Evolutionary conservation across 1,140 invertebrate genomes (phyloP).

Genomic region (Reticulitermes speratus): DNA sequence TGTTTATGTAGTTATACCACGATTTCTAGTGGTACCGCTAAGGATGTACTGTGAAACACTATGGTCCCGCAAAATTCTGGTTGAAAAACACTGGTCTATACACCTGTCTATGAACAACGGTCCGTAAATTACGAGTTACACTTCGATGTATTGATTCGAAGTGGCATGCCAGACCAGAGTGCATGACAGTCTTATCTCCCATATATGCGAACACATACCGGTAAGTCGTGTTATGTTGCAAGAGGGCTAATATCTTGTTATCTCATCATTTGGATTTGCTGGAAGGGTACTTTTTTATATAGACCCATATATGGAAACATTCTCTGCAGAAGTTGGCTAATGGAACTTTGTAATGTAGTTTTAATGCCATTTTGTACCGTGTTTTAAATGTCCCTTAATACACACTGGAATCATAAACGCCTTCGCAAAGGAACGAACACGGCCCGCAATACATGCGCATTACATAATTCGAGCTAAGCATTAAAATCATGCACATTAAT

Average conservation of each 20-base stretch:
- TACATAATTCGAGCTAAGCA: not conserved
- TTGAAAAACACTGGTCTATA: too few relatives aligned
- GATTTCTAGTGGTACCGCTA: too few relatives aligned
- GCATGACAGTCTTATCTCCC: not conserved
- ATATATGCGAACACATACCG: not conserved
- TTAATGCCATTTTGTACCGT: not conserved
- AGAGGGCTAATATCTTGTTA: not conserved
- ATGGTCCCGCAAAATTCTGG: too few relatives aligned
- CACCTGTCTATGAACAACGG: too few relatives aligned
- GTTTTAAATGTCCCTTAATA: not conserved
- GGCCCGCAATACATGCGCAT: not conserved
- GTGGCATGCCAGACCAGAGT: too few relatives aligned
- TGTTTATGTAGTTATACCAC: too few relatives aligned
- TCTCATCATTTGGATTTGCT: not conserved
- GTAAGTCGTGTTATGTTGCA: not conserved
- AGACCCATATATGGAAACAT: not conserved
- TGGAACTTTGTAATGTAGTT: not conserved
- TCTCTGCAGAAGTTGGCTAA: not conserved
- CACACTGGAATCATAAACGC: not conserved
- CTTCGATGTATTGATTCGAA: too few relatives aligned
- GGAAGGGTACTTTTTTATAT: not conserved
- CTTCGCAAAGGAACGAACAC: not conserved
- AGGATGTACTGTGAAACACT: too few relatives aligned
- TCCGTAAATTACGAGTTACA: too few relatives aligned
- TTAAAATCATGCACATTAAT: not conserved